Conservation (phyloP, 2,888 invertebrate species). For the Eulithis testata region DNA sequence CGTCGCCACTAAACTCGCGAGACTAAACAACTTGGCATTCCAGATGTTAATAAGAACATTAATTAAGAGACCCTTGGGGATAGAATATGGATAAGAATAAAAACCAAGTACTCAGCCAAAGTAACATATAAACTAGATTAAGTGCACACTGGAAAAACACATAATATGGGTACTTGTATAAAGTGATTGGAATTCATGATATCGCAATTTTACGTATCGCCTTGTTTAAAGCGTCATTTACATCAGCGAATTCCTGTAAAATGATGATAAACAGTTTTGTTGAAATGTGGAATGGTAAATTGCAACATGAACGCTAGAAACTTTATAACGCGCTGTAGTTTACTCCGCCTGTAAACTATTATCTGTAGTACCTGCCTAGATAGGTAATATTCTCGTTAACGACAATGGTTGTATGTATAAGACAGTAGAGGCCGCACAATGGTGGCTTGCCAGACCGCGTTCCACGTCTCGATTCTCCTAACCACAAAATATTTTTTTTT, state of each 20-base stretch:
- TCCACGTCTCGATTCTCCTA: conserved; percentile 54
- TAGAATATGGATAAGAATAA: not conserved
- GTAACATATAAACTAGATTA: too few relatives aligned
- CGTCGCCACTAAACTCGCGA: conserved; percentile 65
- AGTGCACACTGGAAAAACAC: too few relatives aligned
- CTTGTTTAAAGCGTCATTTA: conserved; percentile 40
- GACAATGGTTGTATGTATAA: conserved; percentile 29
- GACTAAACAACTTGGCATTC: conserved; percentile 68
- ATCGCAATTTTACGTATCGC: conserved; percentile 64
- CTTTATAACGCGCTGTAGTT: not conserved
- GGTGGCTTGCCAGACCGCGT: conserved; percentile 44
- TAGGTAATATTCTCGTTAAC: not conserved
- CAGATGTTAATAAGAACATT: conserved; percentile 52
- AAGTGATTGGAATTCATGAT: conserved; percentile 63
- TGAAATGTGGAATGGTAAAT: conserved; percentile 17
- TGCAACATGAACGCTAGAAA: conserved; percentile 15
- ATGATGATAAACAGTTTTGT: conserved; percentile 47
- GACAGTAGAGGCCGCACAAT: conserved; percentile 44
- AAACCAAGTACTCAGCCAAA: not conserved
- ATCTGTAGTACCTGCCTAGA: not conserved
- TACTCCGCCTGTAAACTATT: too few relatives aligned
- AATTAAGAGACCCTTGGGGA: conserved; percentile 4
- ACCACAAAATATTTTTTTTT: conserved; percentile 73
- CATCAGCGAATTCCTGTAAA: conserved; percentile 68
- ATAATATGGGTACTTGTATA: not conserved